Evolutionary conservation across 2,888 invertebrate species (phyloP).

Genomic region (Aricia artaxerxes): DNA sequence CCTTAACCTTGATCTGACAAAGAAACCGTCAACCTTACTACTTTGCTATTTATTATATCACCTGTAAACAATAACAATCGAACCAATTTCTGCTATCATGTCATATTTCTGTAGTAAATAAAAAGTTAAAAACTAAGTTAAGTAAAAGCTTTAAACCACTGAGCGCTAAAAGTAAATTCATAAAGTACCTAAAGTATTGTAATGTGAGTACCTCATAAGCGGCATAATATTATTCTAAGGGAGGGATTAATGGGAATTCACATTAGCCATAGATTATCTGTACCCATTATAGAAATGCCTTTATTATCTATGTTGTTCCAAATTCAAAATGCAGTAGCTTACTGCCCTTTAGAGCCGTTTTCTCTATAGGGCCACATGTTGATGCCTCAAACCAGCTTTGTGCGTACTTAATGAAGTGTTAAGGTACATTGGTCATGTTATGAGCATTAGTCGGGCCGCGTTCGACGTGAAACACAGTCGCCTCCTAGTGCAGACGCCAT

Average conservation of each 20-base stretch:
- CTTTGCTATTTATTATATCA: background rate
- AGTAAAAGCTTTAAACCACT: background rate
- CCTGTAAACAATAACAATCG: background rate
- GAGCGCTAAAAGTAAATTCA: background rate
- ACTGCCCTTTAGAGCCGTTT: background rate
- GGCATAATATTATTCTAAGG: background rate
- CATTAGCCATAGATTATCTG: background rate
- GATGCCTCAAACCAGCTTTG: conserved; percentile 19
- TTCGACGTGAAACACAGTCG: conserved; percentile 59
- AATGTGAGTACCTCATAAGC: background rate
- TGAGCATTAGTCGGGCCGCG: conserved; percentile 62
- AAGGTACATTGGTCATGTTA: conserved; percentile 55
- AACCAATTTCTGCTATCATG: background rate
- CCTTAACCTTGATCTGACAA: conserved; percentile 3
- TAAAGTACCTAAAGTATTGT: background rate
- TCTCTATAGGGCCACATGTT: conserved; percentile 12
- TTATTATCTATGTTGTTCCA: conserved; percentile 9
- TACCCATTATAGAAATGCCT: background rate
- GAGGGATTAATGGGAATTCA: background rate
- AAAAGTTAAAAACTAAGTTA: background rate
- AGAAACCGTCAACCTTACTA: background rate
- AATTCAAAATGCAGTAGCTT: background rate
- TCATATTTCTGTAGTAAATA: background rate
- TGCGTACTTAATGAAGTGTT: conserved; percentile 60
- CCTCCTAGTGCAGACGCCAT: conserved; percentile 46